Evolutionary conservation across 2,888 invertebrate genomes (phyloP).

Genomic region (Palloptera scutellata): DNA sequence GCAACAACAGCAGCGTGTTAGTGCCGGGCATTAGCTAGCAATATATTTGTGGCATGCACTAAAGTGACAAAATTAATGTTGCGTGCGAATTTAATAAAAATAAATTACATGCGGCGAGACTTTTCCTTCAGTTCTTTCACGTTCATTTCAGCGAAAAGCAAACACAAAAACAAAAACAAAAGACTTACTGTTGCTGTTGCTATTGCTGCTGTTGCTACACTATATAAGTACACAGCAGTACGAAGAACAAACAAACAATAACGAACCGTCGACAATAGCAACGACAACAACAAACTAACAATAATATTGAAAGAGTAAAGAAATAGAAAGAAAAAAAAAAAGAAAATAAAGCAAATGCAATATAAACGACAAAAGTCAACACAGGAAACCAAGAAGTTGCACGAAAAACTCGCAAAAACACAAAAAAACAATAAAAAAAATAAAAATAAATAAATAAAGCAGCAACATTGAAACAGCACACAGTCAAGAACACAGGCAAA

Average conservation of each 20-base stretch:
- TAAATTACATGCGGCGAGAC: slow-evolving; percentile 46
- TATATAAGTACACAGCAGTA: too few relatives aligned
- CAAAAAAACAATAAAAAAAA: background rate
- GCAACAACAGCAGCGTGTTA: background rate
- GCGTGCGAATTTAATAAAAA: slow-evolving; percentile 59
- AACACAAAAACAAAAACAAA: background rate
- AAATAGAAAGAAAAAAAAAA: background rate
- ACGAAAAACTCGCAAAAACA: background rate
- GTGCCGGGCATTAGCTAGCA: background rate
- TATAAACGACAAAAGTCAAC: slow-evolving; percentile 19
- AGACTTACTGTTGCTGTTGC: background rate
- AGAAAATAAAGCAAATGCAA: background rate
- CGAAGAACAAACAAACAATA: background rate
- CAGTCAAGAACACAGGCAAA: background rate
- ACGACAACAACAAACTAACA: slow-evolving; percentile 5
- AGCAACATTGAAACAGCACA: background rate
- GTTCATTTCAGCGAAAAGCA: background rate
- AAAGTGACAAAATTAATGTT: slow-evolving; percentile 55
- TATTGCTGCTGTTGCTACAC: too few relatives aligned
- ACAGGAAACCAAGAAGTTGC: slow-evolving; percentile 1
- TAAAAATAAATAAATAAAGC: background rate
- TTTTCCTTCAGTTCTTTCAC: too few relatives aligned
- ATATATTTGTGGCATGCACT: slow-evolving; percentile 1
- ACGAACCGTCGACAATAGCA: slow-evolving; percentile 11
- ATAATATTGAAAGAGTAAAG: too few relatives aligned